Evolutionary conservation across 2,113 vertebrate genomes (phyloP).

Genomic region (Candoia aspera): DNA sequence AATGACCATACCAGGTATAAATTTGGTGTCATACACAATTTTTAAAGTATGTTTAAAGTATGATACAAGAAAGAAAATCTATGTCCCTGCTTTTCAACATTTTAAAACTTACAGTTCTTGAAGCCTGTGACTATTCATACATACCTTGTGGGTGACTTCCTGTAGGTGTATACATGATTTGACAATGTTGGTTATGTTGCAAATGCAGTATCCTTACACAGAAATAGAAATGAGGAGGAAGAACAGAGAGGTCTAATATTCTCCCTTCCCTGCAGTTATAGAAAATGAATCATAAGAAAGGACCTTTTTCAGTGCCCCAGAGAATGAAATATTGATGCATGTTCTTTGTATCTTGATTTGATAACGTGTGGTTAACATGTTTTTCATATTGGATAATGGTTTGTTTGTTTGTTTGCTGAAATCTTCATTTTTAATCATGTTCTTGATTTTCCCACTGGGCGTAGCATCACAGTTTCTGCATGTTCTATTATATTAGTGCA

Average conservation of each 20-base stretch:
- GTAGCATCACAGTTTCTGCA: background rate
- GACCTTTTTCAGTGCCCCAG: slow-evolving; percentile 28
- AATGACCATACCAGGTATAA: background rate
- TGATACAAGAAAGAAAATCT: background rate
- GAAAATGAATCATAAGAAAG: slow-evolving; percentile 34
- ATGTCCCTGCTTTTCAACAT: slow-evolving; percentile 27
- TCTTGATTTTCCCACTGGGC: background rate
- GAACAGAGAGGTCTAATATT: slow-evolving; percentile 47
- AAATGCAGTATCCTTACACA: slow-evolving; percentile 39
- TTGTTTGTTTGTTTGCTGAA: background rate
- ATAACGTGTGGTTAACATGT: background rate
- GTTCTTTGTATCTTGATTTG: background rate
- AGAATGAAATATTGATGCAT: background rate
- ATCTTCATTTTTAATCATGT: background rate
- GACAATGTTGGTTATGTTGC: slow-evolving; percentile 49
- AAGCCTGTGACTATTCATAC: slow-evolving; percentile 44
- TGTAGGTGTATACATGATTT: slow-evolving; percentile 52
- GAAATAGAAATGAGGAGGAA: slow-evolving; percentile 51
- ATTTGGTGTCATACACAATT: background rate
- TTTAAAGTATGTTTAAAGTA: background rate
- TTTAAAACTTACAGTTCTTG: slow-evolving; percentile 31
- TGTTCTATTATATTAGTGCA: background rate
- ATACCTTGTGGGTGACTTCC: slow-evolving; percentile 53
- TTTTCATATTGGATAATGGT: background rate
- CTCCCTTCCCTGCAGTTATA: slow-evolving; percentile 21